Percentiles rank a stretch among this genome's conserved stretches.
Conservation (phyloP, 2,113 vertebrate species). For the Rhodinocichla rosea region DNA sequence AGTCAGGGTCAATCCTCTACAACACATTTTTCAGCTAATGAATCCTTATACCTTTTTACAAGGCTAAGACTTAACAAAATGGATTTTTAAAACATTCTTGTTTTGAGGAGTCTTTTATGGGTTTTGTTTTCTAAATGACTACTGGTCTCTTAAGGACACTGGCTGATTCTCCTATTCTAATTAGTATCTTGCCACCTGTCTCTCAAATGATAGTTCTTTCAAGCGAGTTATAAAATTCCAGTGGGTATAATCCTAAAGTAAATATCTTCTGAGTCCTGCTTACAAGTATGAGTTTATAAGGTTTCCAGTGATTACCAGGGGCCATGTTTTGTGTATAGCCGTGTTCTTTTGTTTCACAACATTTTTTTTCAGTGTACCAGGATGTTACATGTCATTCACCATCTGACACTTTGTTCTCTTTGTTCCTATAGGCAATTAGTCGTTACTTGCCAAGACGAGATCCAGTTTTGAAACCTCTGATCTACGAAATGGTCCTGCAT, state of each 20-base stretch:
- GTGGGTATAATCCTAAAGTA: background rate
- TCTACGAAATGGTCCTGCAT: slow-evolving; percentile 98
- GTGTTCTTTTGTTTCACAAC: background rate
- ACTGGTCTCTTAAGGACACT: background rate
- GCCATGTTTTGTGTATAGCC: accelerated
- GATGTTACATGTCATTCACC: background rate
- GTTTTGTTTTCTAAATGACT: background rate
- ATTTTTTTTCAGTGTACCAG: background rate
- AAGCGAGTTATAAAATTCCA: background rate
- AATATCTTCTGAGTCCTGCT: background rate
- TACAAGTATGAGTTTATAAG: background rate
- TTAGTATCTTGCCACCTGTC: background rate
- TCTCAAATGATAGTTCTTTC: background rate
- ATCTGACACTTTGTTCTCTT: background rate
- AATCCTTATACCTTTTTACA: background rate
- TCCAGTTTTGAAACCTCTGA: slow-evolving; percentile 90
- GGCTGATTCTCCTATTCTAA: background rate
- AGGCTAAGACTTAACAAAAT: background rate
- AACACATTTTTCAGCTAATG: background rate
- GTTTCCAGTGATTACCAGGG: background rate
- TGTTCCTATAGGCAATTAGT: slow-evolving; percentile 86
- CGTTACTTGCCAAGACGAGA: slow-evolving; percentile 94
- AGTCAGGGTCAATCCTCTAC: background rate
- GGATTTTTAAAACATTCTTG: background rate
- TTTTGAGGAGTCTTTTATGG: background rate